These are phyloP conservation scores for Aplochiton taeniatus DNA, from an alignment of 2,797 vertebrate genomes.

Conservation along the genomic window DNA sequence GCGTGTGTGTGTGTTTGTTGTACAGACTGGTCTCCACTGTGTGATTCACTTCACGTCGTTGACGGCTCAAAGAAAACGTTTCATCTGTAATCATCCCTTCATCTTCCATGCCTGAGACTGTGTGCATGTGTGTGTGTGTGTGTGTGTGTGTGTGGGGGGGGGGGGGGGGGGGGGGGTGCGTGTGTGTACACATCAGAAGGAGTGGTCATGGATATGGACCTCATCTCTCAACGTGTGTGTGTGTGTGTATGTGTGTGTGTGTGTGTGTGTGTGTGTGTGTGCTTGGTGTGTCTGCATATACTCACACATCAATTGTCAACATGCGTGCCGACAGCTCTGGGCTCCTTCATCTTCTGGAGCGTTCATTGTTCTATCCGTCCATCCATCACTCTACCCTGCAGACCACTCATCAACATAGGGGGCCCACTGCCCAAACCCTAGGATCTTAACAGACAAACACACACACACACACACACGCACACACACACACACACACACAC, in stretches of 20 bases:
- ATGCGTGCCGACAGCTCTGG: slow-evolving; percentile 53
- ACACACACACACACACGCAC: not conserved
- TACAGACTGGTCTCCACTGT: slow-evolving; percentile 23
- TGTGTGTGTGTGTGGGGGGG: not conserved
- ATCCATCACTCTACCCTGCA: slow-evolving; percentile 64
- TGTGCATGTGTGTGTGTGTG: slow-evolving; percentile 4
- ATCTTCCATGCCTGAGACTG: slow-evolving; percentile 41
- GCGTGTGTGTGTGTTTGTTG: slow-evolving; percentile 14
- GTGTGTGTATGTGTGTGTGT: slow-evolving; percentile 16
- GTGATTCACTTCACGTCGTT: slow-evolving; percentile 53
- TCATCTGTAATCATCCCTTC: slow-evolving; percentile 61
- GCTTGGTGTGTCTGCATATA: slow-evolving; percentile 6
- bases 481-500: slow-evolving; percentile 13
- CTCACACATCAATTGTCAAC: slow-evolving; percentile 4
- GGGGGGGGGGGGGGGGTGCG: slow-evolving; percentile 34
- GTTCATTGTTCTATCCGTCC: slow-evolving; percentile 65
- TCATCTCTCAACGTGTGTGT: slow-evolving; percentile 20
- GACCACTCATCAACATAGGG: slow-evolving; percentile 59
- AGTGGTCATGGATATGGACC: not conserved
- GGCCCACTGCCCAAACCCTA: slow-evolving; percentile 61
- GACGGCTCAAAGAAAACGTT: slow-evolving; percentile 54
- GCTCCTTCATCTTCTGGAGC: slow-evolving; percentile 72
- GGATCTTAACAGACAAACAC: slow-evolving; percentile 35
- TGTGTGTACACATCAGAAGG: not conserved
- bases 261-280: not conserved